Conservation (phyloP, 92 coral and sea anemone species). For the Muricea muricata region DNA sequence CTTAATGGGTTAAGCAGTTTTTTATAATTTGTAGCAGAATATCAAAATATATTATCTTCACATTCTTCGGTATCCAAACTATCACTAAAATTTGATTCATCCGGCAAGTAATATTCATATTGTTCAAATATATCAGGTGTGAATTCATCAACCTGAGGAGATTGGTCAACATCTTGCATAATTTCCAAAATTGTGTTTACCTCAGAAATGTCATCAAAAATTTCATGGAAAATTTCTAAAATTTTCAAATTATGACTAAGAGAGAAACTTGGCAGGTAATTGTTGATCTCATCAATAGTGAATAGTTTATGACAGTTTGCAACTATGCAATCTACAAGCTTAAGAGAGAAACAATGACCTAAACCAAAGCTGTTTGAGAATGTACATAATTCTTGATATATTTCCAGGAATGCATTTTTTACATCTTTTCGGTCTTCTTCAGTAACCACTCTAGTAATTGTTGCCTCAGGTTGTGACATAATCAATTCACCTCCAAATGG, state of each 20-base stretch:
- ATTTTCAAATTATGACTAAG: conserved; percentile 13
- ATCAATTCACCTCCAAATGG: conserved; percentile 1
- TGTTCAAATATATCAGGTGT: neutral
- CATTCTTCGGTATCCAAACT: conserved; percentile 13
- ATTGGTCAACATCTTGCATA: neutral
- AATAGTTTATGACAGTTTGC: conserved; percentile 33
- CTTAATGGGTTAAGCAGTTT: neutral
- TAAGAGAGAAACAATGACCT: conserved; percentile 35
- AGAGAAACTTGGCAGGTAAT: conserved; percentile 37
- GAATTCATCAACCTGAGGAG: neutral
- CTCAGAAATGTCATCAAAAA: conserved; percentile 42
- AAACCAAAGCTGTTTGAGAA: conserved; percentile 24
- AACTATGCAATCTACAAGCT: conserved; percentile 33
- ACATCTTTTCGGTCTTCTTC: conserved; percentile 31
- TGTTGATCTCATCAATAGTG: conserved; percentile 40
- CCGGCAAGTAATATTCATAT: neutral
- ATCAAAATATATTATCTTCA: neutral
- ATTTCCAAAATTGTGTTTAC: conserved; percentile 8
- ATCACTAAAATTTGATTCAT: neutral
- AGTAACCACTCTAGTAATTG: conserved; percentile 8
- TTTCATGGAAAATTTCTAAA: conserved; percentile 41
- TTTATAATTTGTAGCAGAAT: neutral
- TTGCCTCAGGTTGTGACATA: neutral
- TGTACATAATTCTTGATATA: neutral
- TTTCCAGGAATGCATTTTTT: conserved; percentile 24